A percentile compares a stretch with the other conserved stretches of the same genome.
phyloP scores from a whole-genome alignment of 2,888 invertebrate genomes.

The Ophion obscuratus region DNA sequence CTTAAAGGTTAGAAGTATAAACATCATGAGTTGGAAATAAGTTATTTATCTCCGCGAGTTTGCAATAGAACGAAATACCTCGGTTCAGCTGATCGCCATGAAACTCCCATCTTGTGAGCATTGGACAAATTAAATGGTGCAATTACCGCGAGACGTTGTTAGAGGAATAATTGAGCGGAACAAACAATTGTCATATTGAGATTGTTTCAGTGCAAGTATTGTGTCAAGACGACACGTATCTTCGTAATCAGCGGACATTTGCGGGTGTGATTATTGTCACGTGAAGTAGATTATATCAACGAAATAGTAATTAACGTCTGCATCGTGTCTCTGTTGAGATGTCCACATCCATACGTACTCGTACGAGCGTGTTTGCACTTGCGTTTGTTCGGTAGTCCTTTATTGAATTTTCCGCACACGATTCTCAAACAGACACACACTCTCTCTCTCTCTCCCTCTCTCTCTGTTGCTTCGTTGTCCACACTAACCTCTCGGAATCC shows the following conservation, averaged over 20 bases:
- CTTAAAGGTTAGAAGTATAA: no score
- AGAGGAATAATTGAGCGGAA: no score
- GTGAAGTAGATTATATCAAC: constrained; percentile 75
- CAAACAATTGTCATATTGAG: not conserved
- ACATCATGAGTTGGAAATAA: no score
- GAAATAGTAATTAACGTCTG: constrained; percentile 73
- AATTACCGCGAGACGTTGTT: no score
- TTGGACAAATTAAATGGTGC: no score
- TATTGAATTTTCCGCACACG: constrained; percentile 29
- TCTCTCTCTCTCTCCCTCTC: not conserved
- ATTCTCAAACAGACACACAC: not conserved
- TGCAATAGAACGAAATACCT: no score
- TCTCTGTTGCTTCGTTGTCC: constrained; percentile 42
- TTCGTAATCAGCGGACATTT: constrained; percentile 73
- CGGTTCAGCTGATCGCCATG: no score
- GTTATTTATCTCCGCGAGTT: no score
- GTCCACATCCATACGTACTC: not conserved
- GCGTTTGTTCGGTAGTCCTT: not conserved
- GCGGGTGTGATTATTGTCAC: constrained; percentile 73
- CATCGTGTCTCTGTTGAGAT: constrained; percentile 40
- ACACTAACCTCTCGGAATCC: constrained; percentile 7
- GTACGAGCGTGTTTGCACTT: not conserved
- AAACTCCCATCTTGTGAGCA: no score
- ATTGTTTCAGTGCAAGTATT: not conserved
- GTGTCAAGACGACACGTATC: constrained; percentile 5